A percentile compares a stretch with the other conserved stretches of the same genome.
Evolutionary conservation across 2,113 vertebrate species (phyloP).

Genomic region (Xyrauchen texanus): DNA sequence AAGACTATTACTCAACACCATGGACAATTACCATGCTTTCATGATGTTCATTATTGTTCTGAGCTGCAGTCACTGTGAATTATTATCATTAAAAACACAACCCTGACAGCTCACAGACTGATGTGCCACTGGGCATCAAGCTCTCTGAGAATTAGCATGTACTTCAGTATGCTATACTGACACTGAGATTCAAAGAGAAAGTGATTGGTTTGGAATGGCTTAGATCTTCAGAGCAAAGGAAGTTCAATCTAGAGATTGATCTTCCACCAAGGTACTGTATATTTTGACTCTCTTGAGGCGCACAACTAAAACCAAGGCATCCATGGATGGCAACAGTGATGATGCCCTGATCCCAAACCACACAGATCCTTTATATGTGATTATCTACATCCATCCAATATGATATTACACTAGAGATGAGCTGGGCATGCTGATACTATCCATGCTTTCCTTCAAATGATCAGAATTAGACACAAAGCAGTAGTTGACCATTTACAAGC

Average conservation of each 20-base stretch:
- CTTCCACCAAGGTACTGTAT: neutral
- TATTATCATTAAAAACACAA: constrained; percentile 14
- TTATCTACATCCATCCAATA: no score
- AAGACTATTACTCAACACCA: neutral
- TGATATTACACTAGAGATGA: no score
- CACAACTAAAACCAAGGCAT: neutral
- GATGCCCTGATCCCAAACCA: neutral
- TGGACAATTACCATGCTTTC: no score
- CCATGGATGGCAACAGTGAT: neutral
- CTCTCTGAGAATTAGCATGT: neutral
- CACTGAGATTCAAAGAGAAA: neutral
- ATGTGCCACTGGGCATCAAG: neutral
- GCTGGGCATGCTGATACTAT: no score
- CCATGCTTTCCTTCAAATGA: no score
- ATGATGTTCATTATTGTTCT: neutral
- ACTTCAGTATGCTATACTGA: neutral
- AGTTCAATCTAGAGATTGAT: no score
- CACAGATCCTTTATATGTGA: no score
- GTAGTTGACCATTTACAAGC: no score
- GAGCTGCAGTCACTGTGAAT: neutral
- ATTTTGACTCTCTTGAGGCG: neutral
- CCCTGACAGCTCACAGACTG: neutral
- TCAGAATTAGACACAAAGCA: no score
- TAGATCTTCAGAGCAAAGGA: no score
- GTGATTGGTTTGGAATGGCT: neutral